Percentiles rank a stretch among this genome's conserved stretches.
These are phyloP conservation scores for Myotis myotis DNA, from an alignment of 2,797 vertebrate genomes.

Conservation along the genomic window DNA sequence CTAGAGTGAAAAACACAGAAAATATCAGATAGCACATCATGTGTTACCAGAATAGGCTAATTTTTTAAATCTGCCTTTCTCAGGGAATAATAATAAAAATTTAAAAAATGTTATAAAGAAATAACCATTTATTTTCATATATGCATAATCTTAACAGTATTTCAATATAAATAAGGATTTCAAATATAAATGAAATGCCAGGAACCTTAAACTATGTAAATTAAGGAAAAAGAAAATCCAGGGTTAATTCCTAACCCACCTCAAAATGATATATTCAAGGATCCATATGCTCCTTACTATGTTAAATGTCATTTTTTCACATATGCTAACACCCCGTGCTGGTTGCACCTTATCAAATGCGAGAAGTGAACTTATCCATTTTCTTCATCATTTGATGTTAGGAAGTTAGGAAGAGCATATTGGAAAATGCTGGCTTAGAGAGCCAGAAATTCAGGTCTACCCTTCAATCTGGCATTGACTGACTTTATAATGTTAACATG, in stretches of 20 bases:
- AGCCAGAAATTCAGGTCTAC: background rate
- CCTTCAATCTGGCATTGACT: background rate
- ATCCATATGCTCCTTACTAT: constrained; percentile 24
- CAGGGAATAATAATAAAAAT: background rate
- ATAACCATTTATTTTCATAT: background rate
- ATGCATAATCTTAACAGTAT: constrained; percentile 28
- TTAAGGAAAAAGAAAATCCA: constrained; percentile 32
- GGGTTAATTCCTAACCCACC: constrained; percentile 47
- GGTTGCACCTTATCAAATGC: background rate
- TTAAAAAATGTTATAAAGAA: background rate
- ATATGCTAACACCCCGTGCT: constrained; percentile 18
- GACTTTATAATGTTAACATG: background rate
- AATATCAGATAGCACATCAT: background rate
- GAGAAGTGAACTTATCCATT: background rate
- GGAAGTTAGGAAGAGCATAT: background rate
- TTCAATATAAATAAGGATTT: background rate
- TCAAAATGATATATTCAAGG: constrained; percentile 35
- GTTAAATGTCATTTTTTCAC: constrained; percentile 31
- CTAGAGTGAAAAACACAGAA: background rate
- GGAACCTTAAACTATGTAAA: constrained; percentile 6
- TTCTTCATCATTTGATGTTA: constrained; percentile 3
- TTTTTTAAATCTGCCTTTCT: constrained; percentile 24
- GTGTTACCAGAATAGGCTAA: background rate
- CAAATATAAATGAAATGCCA: constrained; percentile 37
- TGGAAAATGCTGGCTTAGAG: background rate